These are phyloP conservation scores for Sebastes kiyomatsui DNA, from an alignment of 2,797 vertebrate genomes.

Conservation along the genomic window DNA sequence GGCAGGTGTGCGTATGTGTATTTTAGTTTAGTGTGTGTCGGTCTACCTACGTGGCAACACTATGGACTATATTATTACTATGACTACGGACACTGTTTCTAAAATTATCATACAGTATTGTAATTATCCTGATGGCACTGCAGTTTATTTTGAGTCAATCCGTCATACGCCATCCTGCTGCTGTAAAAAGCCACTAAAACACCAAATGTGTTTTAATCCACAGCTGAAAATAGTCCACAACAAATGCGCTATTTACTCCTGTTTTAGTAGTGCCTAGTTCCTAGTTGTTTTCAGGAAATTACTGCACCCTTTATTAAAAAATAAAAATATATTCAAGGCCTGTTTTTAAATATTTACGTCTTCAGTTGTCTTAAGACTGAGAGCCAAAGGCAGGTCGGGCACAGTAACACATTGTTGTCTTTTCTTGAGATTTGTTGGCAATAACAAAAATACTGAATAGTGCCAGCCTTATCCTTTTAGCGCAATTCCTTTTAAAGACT, in stretches of 20 bases:
- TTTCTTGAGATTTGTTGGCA: background rate
- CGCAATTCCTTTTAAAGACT: background rate
- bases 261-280: background rate
- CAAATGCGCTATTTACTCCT: background rate
- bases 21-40: background rate
- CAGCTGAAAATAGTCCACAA: background rate
- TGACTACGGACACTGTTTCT: background rate
- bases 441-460: background rate
- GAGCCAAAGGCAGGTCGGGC: background rate
- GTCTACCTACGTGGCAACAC: background rate
- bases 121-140: background rate
- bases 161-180: background rate
- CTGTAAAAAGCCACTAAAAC: background rate
- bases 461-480: background rate
- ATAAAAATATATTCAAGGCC: background rate
- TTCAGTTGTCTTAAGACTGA: background rate
- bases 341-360: background rate
- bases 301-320: background rate
- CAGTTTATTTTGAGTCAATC: background rate
- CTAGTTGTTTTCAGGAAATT: constrained; percentile 1
- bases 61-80: background rate
- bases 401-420: background rate
- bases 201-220: constrained; percentile 1
- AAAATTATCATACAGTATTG: background rate
- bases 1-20: background rate